phyloP scores from a whole-genome alignment of 1,140 invertebrate species.

The Chymomyza costata region DNA sequence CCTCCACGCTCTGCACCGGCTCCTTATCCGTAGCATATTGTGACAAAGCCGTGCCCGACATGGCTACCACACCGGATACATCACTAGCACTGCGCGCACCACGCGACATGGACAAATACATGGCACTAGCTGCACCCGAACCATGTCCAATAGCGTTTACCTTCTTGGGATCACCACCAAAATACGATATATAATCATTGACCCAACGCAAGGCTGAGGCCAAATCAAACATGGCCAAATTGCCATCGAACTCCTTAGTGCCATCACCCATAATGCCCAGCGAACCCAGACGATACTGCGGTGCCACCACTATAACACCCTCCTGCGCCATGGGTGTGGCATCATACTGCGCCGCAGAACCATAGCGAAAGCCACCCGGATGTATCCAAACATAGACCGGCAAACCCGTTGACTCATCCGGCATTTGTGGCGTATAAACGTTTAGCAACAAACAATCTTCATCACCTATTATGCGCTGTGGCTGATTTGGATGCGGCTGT shows the following conservation, averaged over 20 bases:
- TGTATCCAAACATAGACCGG: slow-evolving; percentile 81
- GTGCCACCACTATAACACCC: slow-evolving; percentile 84
- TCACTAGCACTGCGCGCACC: slow-evolving; percentile 76
- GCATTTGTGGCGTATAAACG: slow-evolving; percentile 83
- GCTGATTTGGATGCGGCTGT: slow-evolving; percentile 76
- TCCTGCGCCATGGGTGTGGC: slow-evolving; percentile 79
- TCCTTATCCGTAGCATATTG: slow-evolving; percentile 80
- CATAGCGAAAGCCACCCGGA: slow-evolving; percentile 80
- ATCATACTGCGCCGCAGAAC: slow-evolving; percentile 81
- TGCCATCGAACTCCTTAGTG: slow-evolving; percentile 81
- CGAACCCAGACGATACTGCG: slow-evolving; percentile 88
- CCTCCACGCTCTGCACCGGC: slow-evolving; percentile 76
- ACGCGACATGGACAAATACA: slow-evolving; percentile 78
- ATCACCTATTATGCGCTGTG: slow-evolving; percentile 75
- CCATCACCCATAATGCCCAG: slow-evolving; percentile 85
- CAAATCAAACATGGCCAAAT: slow-evolving; percentile 84
- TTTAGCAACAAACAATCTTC: slow-evolving; percentile 88
- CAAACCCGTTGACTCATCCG: slow-evolving; percentile 76
- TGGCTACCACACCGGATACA: slow-evolving; percentile 80
- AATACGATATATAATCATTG: slow-evolving; percentile 80
- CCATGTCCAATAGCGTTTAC: slow-evolving; percentile 83
- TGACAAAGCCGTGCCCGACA: slow-evolving; percentile 82
- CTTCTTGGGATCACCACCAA: slow-evolving; percentile 82
- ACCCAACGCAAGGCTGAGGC: slow-evolving; percentile 81
- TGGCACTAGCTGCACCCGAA: slow-evolving; percentile 80